Percentiles rank a stretch among this genome's conserved stretches.
Evolutionary conservation across 2,888 invertebrate genomes (phyloP).

Genomic region (Mycalesis mineus): DNA sequence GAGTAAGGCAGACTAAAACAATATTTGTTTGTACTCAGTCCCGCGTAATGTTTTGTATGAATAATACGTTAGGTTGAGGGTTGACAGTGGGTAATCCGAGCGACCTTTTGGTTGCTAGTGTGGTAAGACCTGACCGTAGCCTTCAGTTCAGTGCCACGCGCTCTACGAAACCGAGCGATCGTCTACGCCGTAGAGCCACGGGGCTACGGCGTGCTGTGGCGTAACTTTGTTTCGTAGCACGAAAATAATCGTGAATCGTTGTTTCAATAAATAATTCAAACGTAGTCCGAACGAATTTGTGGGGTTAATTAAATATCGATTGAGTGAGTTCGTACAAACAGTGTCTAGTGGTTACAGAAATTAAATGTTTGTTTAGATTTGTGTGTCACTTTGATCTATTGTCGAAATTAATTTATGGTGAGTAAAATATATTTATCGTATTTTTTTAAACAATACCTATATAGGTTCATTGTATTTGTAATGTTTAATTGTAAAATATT

Average conservation of each 20-base stretch:
- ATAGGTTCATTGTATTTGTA: too few species aligned
- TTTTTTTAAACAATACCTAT: too few species aligned
- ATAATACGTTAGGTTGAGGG: background rate
- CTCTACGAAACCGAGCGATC: slow-evolving; percentile 54
- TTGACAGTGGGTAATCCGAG: slow-evolving; percentile 8
- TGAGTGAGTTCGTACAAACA: background rate
- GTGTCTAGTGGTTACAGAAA: slow-evolving; percentile 2
- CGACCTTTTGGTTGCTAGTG: slow-evolving; percentile 18
- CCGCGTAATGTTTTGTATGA: slow-evolving; percentile 5
- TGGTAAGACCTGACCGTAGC: slow-evolving; percentile 18
- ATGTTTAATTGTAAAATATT: too few species aligned
- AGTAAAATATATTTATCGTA: background rate
- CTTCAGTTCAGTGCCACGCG: slow-evolving; percentile 63
- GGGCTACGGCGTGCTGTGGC: slow-evolving; percentile 26
- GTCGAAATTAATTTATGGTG: background rate
- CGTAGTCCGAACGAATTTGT: background rate
- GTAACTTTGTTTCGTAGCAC: slow-evolving; percentile 29
- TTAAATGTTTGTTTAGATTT: background rate
- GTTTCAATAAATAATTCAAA: slow-evolving; percentile 5
- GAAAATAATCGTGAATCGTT: slow-evolving; percentile 6
- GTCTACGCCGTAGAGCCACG: slow-evolving; percentile 56
- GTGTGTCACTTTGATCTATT: background rate
- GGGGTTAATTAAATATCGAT: slow-evolving; percentile 7
- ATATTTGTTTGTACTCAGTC: slow-evolving; percentile 3
- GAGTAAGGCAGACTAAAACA: background rate